Evolutionary conservation across 2,888 invertebrate genomes (phyloP), one percentile per base, ranked within the genome.

Genomic region (Melitaea athalia): DNA sequence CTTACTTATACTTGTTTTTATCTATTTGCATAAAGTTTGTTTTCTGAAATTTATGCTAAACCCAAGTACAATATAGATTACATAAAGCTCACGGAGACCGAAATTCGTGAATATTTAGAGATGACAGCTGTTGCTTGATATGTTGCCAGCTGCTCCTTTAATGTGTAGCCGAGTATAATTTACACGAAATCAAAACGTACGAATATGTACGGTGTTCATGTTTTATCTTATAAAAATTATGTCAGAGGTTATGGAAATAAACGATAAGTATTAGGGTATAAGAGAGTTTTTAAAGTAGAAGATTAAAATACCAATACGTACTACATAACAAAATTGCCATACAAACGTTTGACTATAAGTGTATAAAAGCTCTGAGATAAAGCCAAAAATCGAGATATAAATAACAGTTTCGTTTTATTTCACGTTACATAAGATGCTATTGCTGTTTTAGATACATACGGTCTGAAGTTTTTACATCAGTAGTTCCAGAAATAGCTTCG

Each of bases 71-170:
- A 49, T n/a, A 49, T 5, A 53, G 53, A 53, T 53, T 31, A 14
- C 33, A 53, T 33, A 53, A 14, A 53, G 53, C 12, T 55, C 53
- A 52, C 24, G 52, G 53, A 33, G 31, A 55, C 33, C 31, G 31
- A 11, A 52, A 33, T 31, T 52, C 24, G 52, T 52, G 53, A 60
- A 53, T 15, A 33, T 38, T n/a, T 45, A 60, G 53, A 43, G 53
- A 45, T 33, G 14, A 45, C 61, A 66, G 53, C 60, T 43, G 60
- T 60, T 50, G 47, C 53, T 61, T 66, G 60, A 47, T 53, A 45
- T 61, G 31, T 49, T 47, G 60, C 43, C 31, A 60, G 60, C 50
- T 65, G 43, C 52, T 53, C 60, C 66, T 66, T 59, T 53, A n/a
- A 38, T 55, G 45, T 45, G 17, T 45, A 49, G 15, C 50, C 33